Evolutionary conservation across 2,113 vertebrate genomes (phyloP).

Genomic region (Nibea albiflora): DNA sequence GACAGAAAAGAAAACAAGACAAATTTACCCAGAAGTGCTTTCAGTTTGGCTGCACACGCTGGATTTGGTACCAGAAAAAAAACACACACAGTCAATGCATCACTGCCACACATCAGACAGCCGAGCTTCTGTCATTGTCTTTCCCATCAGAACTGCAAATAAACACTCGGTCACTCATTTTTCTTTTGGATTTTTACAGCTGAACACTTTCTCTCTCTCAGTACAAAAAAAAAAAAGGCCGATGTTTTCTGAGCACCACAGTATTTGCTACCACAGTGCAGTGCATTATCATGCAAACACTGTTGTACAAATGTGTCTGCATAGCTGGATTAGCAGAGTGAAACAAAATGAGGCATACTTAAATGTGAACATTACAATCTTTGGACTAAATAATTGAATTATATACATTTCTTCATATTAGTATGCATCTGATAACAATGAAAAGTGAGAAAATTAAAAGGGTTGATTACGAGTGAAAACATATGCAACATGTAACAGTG

Average conservation of each 20-base stretch:
- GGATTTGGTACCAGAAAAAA: slow-evolving; percentile 21
- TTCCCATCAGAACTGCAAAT: slow-evolving; percentile 49
- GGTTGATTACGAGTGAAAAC: slow-evolving; percentile 2
- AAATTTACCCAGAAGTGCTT: slow-evolving; percentile 40
- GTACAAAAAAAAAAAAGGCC: slow-evolving; percentile 3
- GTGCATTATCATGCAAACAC: background rate
- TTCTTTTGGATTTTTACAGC: slow-evolving; percentile 10
- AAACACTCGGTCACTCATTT: slow-evolving; percentile 37
- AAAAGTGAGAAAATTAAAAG: slow-evolving; percentile 6
- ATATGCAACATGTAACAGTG: background rate
- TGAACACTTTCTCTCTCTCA: slow-evolving; percentile 12
- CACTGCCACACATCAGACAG: slow-evolving; percentile 44
- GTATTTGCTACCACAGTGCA: background rate
- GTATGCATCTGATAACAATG: slow-evolving; percentile 32
- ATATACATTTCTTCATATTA: background rate
- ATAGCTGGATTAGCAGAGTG: background rate
- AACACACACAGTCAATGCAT: slow-evolving; percentile 15
- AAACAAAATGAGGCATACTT: background rate
- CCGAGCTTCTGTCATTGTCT: slow-evolving; percentile 36
- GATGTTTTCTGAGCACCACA: background rate
- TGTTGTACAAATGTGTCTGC: background rate
- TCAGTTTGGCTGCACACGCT: slow-evolving; percentile 36
- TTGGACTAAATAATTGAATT: slow-evolving; percentile 6
- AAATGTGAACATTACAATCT: background rate
- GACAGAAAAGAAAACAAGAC: slow-evolving; percentile 22